Evolutionary conservation across 2,113 vertebrate genomes (phyloP), one percentile per base, ranked within the genome.

Genomic region (Tragulus kanchil): DNA sequence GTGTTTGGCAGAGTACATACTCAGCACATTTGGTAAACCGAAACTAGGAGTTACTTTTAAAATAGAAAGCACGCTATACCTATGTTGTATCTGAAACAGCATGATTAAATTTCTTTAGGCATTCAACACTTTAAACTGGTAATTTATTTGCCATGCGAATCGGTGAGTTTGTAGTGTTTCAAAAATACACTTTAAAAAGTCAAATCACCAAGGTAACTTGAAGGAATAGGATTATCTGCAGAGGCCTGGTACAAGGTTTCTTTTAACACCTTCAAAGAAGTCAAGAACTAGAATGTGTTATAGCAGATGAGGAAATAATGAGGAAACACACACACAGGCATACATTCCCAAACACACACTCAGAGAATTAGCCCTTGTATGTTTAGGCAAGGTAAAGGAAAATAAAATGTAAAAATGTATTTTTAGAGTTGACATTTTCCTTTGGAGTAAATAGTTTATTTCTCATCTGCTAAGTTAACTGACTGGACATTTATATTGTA

Each of bases 181-280:
- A 97, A 77, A 71, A 96, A 67, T 45, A 36, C 64, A 78, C 14
- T 69, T 89, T 23, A 15, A 71, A 87, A 96, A 98, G 94, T 98
- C 90, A 97, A 96, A 97, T 97, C 95, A 98, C 96, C 95, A 97
- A 95, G 75, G 69, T 90, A 98, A 81, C 94, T 97, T 97, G 96
- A 96, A 97, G 94, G 42, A 75, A 86, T 98, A 71, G 92, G 81
- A 96, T 98, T 96, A 98, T 96, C 91, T 82, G 36, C 79, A 83
- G 69, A 97, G 92, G 87, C 71, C 79, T 82, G 69, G 12, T 93
- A 81, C 28, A 85, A 93, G 94, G 85, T 93, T 97, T 89, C 36
- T 88, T 75, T 94, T 96, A 97, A 85, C 84, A 48, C 71, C 87
- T 98, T 98, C 96, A 85, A 42, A 85, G 84, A 85, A 85, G 6